Conservation (phyloP, 2,797 vertebrate genomes). For the Diplodus puntazzo region DNA sequence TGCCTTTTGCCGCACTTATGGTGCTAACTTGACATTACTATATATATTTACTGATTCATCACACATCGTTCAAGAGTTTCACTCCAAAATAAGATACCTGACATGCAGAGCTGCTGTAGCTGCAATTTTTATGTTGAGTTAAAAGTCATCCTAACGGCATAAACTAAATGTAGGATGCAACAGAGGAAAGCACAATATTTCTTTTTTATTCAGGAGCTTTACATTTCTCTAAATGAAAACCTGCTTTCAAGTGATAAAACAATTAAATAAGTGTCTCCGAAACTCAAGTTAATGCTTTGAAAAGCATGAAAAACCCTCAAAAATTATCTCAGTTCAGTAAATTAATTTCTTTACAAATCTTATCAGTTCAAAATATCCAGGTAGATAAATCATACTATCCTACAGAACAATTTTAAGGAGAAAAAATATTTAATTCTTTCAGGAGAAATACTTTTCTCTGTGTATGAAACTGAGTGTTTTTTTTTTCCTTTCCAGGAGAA, state of each 20-base stretch:
- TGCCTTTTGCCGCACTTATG: constrained; percentile 69
- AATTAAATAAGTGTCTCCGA: neutral
- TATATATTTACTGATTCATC: constrained; percentile 41
- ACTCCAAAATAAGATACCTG: constrained; percentile 41
- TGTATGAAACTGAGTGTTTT: no score
- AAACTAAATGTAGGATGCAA: constrained; percentile 11
- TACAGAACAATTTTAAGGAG: neutral
- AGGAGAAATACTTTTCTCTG: no score
- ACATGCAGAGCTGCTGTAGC: constrained; percentile 58
- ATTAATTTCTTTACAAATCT: neutral
- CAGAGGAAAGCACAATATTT: constrained; percentile 51
- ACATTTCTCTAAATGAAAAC: neutral
- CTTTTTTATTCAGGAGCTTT: constrained; percentile 17
- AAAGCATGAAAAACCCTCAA: no score
- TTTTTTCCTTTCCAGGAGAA: no score
- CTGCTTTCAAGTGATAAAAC: constrained; percentile 1
- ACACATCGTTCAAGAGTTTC: constrained; percentile 31
- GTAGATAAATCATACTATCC: neutral
- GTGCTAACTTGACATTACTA: constrained; percentile 66
- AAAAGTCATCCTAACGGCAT: neutral
- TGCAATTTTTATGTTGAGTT: neutral
- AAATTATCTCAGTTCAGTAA: neutral
- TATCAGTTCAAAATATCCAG: neutral
- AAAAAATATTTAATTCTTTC: no score
- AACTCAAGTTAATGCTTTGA: neutral